phyloP scores from a whole-genome alignment of 1,140 invertebrate species.

The Saccostrea echinata region DNA sequence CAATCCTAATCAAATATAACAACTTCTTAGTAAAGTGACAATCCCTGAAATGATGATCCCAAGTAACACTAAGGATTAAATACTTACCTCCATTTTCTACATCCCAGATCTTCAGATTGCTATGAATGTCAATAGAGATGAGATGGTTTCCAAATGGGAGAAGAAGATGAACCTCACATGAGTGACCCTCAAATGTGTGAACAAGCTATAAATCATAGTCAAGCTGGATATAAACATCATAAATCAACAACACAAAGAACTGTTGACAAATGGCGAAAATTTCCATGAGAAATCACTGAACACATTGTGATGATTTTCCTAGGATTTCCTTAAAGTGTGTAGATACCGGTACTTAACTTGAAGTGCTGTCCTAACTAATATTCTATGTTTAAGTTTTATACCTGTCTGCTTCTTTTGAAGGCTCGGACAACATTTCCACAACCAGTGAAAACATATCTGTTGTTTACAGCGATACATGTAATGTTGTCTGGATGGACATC shows the following conservation, averaged over 20 bases:
- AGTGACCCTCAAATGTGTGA: conserved; percentile 90
- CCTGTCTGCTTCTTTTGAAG: conserved; percentile 92
- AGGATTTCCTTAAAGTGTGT: background rate
- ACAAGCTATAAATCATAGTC: conserved; percentile 82
- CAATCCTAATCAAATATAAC: too few species aligned
- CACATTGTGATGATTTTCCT: background rate
- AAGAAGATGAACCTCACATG: conserved; percentile 86
- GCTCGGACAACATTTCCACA: conserved; percentile 88
- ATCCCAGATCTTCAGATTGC: conserved; percentile 91
- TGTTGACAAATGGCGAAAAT: too few species aligned
- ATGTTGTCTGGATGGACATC: conserved; percentile 89
- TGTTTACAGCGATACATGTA: conserved; percentile 89
- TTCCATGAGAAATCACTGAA: background rate
- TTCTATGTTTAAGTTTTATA: conserved; percentile 60
- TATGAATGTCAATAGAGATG: conserved; percentile 91
- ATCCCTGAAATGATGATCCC: too few species aligned
- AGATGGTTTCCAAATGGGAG: conserved; percentile 93
- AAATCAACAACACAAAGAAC: background rate
- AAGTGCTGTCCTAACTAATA: background rate
- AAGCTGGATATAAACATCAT: background rate
- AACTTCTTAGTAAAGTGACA: too few species aligned
- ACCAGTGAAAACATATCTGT: conserved; percentile 90
- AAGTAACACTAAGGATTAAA: too few species aligned
- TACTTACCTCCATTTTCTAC: conserved; percentile 86
- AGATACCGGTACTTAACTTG: background rate